Percentiles rank a stretch among this genome's conserved stretches.
These are phyloP conservation scores for Athene cunicularia DNA, from an alignment of 2,113 vertebrate genomes.

Conservation along the genomic window DNA sequence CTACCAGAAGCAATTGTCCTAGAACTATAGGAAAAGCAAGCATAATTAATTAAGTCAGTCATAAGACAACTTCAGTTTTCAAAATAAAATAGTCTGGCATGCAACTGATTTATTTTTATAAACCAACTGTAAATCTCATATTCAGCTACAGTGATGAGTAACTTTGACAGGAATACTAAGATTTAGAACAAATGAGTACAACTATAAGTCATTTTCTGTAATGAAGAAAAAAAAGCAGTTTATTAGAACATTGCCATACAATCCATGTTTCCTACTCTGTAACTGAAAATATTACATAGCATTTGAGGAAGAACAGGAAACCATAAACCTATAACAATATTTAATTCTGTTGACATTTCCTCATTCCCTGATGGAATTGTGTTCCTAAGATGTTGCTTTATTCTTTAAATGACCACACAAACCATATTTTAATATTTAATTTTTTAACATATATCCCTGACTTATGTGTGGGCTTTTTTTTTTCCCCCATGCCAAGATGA, in stretches of 20 bases:
- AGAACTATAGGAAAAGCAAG: background rate
- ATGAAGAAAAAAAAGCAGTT: background rate
- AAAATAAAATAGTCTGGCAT: background rate
- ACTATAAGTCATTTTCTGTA: background rate
- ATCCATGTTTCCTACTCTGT: background rate
- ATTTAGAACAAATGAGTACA: background rate
- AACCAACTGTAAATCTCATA: background rate
- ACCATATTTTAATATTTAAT: background rate
- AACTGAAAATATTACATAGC: background rate
- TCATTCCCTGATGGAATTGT: background rate
- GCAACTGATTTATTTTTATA: background rate
- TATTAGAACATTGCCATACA: background rate
- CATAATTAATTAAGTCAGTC: background rate
- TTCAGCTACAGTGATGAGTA: background rate
- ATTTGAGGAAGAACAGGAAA: background rate
- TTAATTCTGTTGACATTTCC: background rate
- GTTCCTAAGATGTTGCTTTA: background rate
- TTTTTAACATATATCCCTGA: background rate
- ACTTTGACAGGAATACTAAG: background rate
- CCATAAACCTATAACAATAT: background rate
- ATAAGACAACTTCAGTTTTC: background rate
- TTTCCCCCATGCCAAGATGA: slow-evolving; percentile 12
- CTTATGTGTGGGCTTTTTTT: background rate
- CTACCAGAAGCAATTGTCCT: background rate
- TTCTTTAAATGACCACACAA: background rate